Conservation (phyloP, 2,113 vertebrate species). For the Tylochromis polylepis region DNA sequence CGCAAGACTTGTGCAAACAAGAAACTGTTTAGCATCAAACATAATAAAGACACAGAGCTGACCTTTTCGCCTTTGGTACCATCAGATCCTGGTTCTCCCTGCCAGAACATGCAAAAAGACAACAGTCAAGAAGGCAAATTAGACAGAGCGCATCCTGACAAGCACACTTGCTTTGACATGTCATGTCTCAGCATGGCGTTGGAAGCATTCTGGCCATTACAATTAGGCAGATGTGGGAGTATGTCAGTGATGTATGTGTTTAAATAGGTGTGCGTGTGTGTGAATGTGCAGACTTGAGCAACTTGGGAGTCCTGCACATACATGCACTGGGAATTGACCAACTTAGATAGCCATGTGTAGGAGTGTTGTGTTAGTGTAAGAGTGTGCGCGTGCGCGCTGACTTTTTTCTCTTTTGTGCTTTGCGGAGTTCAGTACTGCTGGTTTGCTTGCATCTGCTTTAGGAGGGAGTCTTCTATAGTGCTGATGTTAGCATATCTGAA, state of each 20-base stretch:
- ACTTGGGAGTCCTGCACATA: not conserved
- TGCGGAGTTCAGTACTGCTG: not conserved
- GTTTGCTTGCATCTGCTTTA: conserved; percentile 17
- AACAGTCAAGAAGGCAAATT: not conserved
- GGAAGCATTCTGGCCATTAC: not conserved
- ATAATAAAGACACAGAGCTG: conserved; percentile 13
- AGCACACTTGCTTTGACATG: not conserved
- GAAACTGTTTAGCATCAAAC: not conserved
- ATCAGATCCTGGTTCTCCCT: conserved; percentile 69
- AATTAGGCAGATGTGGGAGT: not conserved
- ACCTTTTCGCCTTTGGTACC: conserved; percentile 76
- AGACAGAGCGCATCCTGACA: not conserved
- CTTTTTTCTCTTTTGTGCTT: not conserved
- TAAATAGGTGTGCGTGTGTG: not conserved
- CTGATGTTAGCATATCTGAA: conserved; percentile 38
- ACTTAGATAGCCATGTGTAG: not conserved
- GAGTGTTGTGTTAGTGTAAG: not conserved
- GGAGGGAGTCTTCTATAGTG: not conserved
- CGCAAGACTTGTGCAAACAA: not conserved
- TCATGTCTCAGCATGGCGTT: not conserved
- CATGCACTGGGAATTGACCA: not conserved
- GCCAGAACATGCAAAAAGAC: conserved; percentile 30
- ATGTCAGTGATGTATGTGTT: not conserved
- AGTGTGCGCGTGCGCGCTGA: not conserved
- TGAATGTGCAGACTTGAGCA: not conserved